Conservation (phyloP, 2,888 invertebrate genomes). For the Palloptera scutellata region DNA sequence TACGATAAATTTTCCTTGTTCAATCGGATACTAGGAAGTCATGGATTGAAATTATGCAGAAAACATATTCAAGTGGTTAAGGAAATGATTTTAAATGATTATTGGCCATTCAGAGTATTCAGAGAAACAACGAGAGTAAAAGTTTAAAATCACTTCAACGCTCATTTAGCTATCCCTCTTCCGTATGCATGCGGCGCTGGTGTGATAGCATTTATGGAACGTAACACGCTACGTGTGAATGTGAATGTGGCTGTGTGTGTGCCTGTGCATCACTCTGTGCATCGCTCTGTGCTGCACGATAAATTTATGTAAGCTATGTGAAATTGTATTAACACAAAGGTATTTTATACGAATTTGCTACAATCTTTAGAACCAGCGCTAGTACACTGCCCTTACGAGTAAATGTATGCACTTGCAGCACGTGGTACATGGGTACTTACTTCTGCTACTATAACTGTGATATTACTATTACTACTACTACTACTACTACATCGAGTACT, state of each 20-base stretch:
- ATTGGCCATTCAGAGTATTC: constrained; percentile 20
- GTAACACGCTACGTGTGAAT: not conserved
- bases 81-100: constrained; percentile 7
- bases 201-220: not conserved
- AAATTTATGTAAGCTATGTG: too few species aligned
- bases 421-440: too few species aligned
- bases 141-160: not conserved
- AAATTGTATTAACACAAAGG: too few species aligned
- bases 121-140: constrained; percentile 1
- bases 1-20: too few species aligned
- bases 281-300: constrained; percentile 13
- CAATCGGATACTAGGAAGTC: not conserved
- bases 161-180: constrained; percentile 17
- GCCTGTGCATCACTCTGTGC: constrained; percentile 3
- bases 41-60: not conserved
- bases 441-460: too few species aligned
- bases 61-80: too few species aligned
- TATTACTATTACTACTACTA: too few species aligned
- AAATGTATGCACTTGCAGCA: too few species aligned
- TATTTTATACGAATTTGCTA: too few species aligned
- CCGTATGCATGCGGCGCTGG: not conserved
- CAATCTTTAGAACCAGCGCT: too few species aligned
- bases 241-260: constrained; percentile 8
- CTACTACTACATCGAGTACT: too few species aligned
- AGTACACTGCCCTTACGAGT: too few species aligned